Evolutionary conservation across 2,113 vertebrate genomes (phyloP), one percentile per base, ranked within the genome.

Genomic region (Aptenodytes forsteri): DNA sequence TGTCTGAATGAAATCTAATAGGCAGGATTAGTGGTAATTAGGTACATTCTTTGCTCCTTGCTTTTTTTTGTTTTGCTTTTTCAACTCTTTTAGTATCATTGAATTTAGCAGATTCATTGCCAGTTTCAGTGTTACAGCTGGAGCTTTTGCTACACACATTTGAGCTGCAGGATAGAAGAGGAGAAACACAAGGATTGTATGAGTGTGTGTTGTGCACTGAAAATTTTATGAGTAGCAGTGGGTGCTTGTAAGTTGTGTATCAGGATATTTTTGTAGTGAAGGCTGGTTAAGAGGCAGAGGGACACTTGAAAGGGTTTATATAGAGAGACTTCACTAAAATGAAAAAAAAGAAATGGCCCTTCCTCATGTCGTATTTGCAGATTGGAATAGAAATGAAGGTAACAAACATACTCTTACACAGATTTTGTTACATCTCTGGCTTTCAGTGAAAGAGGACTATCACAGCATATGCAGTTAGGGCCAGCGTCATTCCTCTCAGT

Each of bases 1-100:
- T 98, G 97, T 97, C 95, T 97, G 97, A 96, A 95, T 96, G 94
- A 98, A 98, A 97, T 97, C 38, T 71, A 97, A 97, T 93, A 96
- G 96, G 93, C 97, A 95, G 87, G 81, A 78, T 94, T 80, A 94
- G 69, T 89, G 40, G 82, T 94, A 96, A 96, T 93, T 89, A 81
- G 82, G 87, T 95, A 49, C 94, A 69, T 97, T 97, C 86, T 95
- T 89, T 82, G 70, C 83, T 90, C 34, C 75, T 94, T 96, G 29
- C 3, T 11, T 65, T 77, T 62, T 83, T 61, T 32, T 8, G 23
- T 25, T 77, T 80, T 46, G 23, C 8, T 81, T 82, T 84, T 89
- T 75, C 82, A 87, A 25, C 49, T 83, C 54, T 21, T 49, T 83
- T 58, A 22, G 40, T 91, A 59, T 93, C 67, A 25, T n/a, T 59